Evolutionary conservation across 2,113 vertebrate species (phyloP).

Genomic region (Ctenodactylus gundi): DNA sequence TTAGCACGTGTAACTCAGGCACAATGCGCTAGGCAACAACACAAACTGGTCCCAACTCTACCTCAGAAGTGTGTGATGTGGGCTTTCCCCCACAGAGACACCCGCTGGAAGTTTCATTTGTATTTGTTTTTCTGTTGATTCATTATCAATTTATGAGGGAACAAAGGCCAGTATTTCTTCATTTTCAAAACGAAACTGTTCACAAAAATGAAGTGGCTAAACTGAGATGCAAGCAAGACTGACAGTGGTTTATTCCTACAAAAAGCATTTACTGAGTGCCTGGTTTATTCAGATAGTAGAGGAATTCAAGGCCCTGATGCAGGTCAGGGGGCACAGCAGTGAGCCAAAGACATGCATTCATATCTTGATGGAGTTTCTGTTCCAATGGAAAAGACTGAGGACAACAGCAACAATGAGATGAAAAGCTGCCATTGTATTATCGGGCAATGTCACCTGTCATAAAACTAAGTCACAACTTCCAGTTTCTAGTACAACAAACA

Average conservation of each 20-base stretch:
- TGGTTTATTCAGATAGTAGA: neutral
- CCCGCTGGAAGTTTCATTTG: neutral
- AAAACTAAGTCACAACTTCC: neutral
- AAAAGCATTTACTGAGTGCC: neutral
- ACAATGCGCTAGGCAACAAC: neutral
- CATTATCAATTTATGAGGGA: neutral
- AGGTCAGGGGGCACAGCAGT: neutral
- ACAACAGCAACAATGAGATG: accelerated
- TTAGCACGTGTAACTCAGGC: neutral
- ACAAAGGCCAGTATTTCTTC: no score
- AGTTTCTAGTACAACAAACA: neutral
- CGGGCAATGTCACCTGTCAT: neutral
- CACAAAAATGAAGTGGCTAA: neutral
- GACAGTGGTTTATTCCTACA: neutral
- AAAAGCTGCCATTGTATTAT: neutral
- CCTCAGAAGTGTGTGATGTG: no score
- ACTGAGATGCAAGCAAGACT: neutral
- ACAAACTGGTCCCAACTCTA: no score
- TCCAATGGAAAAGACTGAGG: neutral
- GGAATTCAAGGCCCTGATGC: neutral
- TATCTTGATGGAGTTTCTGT: neutral
- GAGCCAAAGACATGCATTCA: neutral
- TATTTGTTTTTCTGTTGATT: no score
- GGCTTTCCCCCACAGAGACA: neutral
- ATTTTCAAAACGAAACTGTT: neutral